These are phyloP conservation scores for Neosalanx taihuensis DNA, from an alignment of 2,797 vertebrate species.

Conservation along the genomic window DNA sequence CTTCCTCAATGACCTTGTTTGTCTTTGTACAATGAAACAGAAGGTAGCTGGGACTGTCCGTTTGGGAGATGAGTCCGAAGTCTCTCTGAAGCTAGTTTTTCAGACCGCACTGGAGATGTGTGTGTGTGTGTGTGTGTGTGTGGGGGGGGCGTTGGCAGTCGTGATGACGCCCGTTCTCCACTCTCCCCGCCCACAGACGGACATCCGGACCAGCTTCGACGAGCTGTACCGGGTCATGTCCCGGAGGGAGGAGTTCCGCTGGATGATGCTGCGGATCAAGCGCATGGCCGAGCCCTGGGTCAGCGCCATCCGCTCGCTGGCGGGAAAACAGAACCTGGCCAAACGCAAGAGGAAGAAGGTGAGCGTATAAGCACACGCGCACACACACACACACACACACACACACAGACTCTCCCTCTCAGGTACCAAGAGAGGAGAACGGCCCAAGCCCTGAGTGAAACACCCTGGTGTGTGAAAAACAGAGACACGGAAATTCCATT, in stretches of 20 bases:
- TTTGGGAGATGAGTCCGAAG: background rate
- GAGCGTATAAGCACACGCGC: background rate
- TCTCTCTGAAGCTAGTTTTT: background rate
- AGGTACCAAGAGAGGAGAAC: background rate
- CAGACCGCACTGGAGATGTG: background rate
- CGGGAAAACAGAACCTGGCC: slow-evolving; percentile 88
- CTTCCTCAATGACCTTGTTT: background rate
- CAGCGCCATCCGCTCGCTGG: slow-evolving; percentile 86
- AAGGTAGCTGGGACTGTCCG: background rate
- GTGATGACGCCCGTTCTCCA: background rate
- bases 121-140: background rate
- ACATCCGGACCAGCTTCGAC: slow-evolving; percentile 88
- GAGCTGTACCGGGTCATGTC: slow-evolving; percentile 93
- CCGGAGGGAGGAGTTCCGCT: slow-evolving; percentile 92
- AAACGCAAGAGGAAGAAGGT: slow-evolving; percentile 92
- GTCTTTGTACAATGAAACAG: background rate
- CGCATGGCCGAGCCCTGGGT: slow-evolving; percentile 96
- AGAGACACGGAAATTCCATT: slow-evolving; percentile 46
- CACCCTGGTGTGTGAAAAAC: slow-evolving; percentile 13
- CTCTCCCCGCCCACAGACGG: slow-evolving; percentile 69
- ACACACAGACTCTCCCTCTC: slow-evolving; percentile 21
- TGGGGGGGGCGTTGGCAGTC: background rate
- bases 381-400: background rate
- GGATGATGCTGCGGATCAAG: slow-evolving; percentile 96
- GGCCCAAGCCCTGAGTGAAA: background rate